Evolutionary conservation across 2,113 vertebrate species (phyloP).

Genomic region (Paramormyrops kingsleyae): DNA sequence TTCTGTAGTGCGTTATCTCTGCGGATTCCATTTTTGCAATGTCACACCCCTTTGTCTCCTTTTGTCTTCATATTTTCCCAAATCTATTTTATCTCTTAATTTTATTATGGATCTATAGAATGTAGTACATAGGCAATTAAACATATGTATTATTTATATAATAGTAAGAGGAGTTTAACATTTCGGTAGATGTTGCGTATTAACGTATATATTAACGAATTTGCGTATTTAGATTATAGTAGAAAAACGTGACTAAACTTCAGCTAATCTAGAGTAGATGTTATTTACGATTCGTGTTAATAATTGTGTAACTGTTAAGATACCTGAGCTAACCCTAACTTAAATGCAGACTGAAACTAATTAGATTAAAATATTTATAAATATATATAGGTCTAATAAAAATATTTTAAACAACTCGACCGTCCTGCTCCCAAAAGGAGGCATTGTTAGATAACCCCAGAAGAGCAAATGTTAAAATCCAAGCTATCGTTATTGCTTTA

Average conservation of each 20-base stretch:
- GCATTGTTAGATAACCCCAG: slow-evolving; percentile 73
- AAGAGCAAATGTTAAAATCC: slow-evolving; percentile 80
- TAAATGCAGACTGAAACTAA: slow-evolving; percentile 43
- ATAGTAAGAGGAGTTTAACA: neutral
- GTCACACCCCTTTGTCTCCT: neutral
- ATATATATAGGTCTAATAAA: slow-evolving; percentile 67
- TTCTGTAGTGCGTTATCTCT: neutral
- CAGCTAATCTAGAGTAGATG: neutral
- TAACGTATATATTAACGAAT: neutral
- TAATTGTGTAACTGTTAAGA: neutral
- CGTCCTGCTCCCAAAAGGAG: slow-evolving; percentile 59
- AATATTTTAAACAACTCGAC: slow-evolving; percentile 48
- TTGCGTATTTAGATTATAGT: neutral
- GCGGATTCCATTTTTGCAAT: neutral
- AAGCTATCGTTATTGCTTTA: slow-evolving; percentile 91
- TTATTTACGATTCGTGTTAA: neutral
- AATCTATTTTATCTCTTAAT: neutral
- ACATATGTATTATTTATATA: neutral
- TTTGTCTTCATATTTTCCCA: neutral
- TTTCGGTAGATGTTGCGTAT: neutral
- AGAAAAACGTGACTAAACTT: neutral
- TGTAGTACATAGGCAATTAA: neutral
- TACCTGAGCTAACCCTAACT: neutral
- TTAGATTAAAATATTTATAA: slow-evolving; percentile 57
- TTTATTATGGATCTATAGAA: neutral